These are phyloP conservation scores for Dromas ardeola DNA, from an alignment of 2,113 vertebrate genomes.

Conservation along the genomic window DNA sequence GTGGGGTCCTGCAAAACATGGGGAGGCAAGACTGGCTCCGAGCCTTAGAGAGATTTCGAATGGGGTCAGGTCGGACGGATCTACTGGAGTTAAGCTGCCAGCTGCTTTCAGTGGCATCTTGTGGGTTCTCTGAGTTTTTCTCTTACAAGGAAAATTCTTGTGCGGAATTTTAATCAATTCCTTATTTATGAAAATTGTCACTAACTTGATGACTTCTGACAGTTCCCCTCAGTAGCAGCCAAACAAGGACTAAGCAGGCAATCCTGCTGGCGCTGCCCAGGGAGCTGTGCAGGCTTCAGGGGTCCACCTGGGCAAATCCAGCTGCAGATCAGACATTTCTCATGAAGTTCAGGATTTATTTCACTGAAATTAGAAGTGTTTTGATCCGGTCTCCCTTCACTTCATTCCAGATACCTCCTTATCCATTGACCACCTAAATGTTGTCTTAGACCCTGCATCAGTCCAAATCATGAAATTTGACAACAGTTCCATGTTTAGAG, in stretches of 20 bases:
- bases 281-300: not conserved
- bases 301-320: not conserved
- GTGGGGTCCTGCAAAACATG: not conserved
- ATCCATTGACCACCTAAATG: not conserved
- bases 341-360: not conserved
- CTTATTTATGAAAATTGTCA: not conserved
- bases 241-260: not conserved
- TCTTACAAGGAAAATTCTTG: not conserved
- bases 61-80: not conserved
- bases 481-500: not conserved
- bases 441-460: not conserved
- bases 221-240: not conserved
- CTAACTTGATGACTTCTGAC: not conserved
- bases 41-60: not conserved
- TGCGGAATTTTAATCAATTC: constrained; percentile 1
- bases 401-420: not conserved
- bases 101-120: not conserved
- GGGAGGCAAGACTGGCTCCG: not conserved
- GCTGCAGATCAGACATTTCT: not conserved
- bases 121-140: not conserved
- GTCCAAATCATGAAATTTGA: not conserved
- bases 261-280: not conserved
- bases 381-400: not conserved
- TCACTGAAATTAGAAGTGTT: not conserved
- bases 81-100: not conserved